phyloP scores from a whole-genome alignment of 2,888 invertebrate species.

The Caenorhabditis sp. region DNA sequence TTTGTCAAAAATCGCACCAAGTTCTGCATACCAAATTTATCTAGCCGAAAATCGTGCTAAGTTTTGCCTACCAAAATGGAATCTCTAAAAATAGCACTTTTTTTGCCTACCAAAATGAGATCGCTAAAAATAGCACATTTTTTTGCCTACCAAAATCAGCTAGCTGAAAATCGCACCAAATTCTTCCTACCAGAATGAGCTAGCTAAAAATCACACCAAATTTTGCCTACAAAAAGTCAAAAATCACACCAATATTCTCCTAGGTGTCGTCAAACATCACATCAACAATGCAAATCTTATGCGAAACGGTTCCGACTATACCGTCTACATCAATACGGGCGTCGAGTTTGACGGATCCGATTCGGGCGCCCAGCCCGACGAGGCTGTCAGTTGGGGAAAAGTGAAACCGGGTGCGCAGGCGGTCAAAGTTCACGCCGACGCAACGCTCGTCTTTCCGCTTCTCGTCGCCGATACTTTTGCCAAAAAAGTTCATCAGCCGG shows the following conservation, averaged over 20 bases:
- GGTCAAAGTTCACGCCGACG: conserved; percentile 76
- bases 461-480: conserved; percentile 96
- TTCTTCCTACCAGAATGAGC: too few species aligned
- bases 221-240: neutral
- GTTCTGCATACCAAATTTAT: too few species aligned
- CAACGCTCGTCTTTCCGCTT: conserved; percentile 89
- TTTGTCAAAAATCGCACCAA: too few species aligned
- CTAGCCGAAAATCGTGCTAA: too few species aligned
- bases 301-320: conserved; percentile 95
- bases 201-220: too few species aligned
- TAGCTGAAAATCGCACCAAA: too few species aligned
- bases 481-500: conserved; percentile 24
- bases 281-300: conserved; percentile 99
- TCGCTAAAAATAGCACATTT: too few species aligned
- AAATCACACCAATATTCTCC: neutral
- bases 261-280: conserved; percentile 88
- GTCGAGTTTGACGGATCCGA: conserved; percentile 91
- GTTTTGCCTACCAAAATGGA: too few species aligned
- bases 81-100: too few species aligned
- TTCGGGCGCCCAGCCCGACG: conserved; percentile 95
- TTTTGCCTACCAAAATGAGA: too few species aligned
- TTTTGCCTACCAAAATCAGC: too few species aligned
- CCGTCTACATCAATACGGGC: conserved; percentile 90
- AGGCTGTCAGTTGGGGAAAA: conserved; percentile 98
- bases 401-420: conserved; percentile 48